Evolutionary conservation across 2,888 invertebrate species (phyloP), one percentile per base, ranked within the genome.

Genomic region (Euzophera pinguis): DNA sequence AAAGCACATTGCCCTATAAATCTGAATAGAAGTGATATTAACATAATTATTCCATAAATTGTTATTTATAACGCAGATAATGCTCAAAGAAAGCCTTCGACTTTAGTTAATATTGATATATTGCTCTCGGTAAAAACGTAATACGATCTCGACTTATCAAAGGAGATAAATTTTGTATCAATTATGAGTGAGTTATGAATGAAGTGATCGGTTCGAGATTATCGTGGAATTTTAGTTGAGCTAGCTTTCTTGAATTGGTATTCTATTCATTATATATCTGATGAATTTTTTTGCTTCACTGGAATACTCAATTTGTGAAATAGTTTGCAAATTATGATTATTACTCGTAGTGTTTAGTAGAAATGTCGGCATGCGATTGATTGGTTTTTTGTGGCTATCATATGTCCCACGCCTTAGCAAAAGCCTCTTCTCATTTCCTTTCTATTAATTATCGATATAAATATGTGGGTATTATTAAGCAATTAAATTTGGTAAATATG

Each of bases 31-130:
- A 14, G 7, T 16, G 27, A 49, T 49, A 49, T 49, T 49, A 49
- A n/a, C 48, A 49, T 49, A 50, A 50, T 39, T 16, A 50, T 50
- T 29, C 32, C 22, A 49, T 49, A 49, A 38, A 49, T 49, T 38
- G 37, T 38, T 49, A 49, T 38, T 49, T 49, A 49, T 49, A 14
- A 27, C 43, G 9, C 29, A 13, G 43, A 29, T 43, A 43, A 43
- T 29, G 29, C 43, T 29, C 38, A 27, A 49, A 49, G 38, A 49
- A 39, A 39, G 39, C 39, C 13, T 12, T 22, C 22, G 29, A 39
- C n/a, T 50, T 39, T 49, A 49, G 38, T 49, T 49, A 49, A 22
- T 49, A 49, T 49, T 49, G 48, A 49, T 49, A 49, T 43, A 49
- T 38, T 27, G 48, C 38, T 10, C 12, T 37, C 35, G 22, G 22